phyloP scores from a whole-genome alignment of 92 coral and sea anemone species.

The Actinostola sp. region DNA sequence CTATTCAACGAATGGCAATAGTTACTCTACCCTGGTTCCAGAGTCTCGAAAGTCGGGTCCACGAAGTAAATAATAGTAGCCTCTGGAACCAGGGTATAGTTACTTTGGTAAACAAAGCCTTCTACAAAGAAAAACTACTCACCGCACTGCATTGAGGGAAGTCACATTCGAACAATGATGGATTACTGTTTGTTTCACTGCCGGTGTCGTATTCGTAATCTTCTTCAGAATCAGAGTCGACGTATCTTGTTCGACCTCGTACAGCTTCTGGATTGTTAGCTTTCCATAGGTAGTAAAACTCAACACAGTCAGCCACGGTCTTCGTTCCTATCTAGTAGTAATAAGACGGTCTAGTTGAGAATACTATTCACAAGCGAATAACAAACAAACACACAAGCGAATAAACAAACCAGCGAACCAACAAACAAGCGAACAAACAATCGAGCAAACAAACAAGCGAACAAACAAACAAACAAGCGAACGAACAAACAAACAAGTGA shows the following conservation, averaged over 20 bases:
- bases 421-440: no score
- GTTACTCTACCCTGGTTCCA: no score
- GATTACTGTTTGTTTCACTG: constrained; percentile 95
- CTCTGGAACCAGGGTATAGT: not conserved
- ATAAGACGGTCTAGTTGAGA: not conserved
- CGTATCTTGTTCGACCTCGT: constrained; percentile 88
- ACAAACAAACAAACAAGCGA: no score
- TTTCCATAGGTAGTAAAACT: constrained; percentile 96
- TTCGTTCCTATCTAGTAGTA: constrained; percentile 75
- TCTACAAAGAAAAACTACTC: no score
- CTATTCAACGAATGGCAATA: no score
- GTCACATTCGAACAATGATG: constrained; percentile 91
- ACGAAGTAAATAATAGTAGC: not conserved
- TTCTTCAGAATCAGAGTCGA: constrained; percentile 90
- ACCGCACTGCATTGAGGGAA: constrained; percentile 98
- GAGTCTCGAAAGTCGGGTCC: no score
- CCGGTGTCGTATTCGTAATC: constrained; percentile 75
- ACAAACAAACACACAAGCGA: no score
- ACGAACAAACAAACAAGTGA: no score
- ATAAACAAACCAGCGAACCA: no score
- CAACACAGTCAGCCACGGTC: constrained; percentile 85
- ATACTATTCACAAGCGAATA: not conserved
- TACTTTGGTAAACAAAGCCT: no score
- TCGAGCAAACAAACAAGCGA: no score
- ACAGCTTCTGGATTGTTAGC: constrained; percentile 96